Conservation (phyloP, 2,797 vertebrate genomes). For the Chelmon rostratus region DNA sequence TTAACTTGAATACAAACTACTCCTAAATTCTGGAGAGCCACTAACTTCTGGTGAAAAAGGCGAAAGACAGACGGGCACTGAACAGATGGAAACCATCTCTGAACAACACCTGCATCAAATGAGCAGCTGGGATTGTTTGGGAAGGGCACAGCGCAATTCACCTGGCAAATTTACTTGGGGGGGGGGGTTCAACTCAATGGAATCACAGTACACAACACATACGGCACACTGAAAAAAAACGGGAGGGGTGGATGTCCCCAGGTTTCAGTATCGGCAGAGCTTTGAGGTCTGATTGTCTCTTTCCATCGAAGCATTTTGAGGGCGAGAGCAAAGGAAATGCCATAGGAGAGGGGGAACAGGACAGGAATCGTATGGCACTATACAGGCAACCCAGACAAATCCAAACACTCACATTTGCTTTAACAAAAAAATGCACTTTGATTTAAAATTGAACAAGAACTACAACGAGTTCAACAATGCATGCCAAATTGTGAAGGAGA, state of each 20-base stretch:
- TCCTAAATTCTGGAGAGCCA: slow-evolving; percentile 48
- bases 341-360: background rate
- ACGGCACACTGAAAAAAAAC: slow-evolving; percentile 36
- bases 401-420: slow-evolving; percentile 31
- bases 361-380: slow-evolving; percentile 74
- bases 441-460: slow-evolving; percentile 43
- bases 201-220: slow-evolving; percentile 55
- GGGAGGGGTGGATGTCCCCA: slow-evolving; percentile 4
- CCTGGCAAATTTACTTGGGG: slow-evolving; percentile 34
- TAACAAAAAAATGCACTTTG: slow-evolving; percentile 63
- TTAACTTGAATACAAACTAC: slow-evolving; percentile 57
- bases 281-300: slow-evolving; percentile 82
- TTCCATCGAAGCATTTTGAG: slow-evolving; percentile 46
- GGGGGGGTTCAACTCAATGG: slow-evolving; percentile 16
- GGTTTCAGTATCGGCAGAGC: slow-evolving; percentile 59
- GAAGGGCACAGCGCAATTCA: slow-evolving; percentile 43
- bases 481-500: slow-evolving; percentile 41
- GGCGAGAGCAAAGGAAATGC: slow-evolving; percentile 14
- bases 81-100: slow-evolving; percentile 18
- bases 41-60: slow-evolving; percentile 9
- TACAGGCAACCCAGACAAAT: slow-evolving; percentile 62
- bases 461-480: slow-evolving; percentile 19
- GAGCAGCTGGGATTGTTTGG: slow-evolving; percentile 36
- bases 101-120: slow-evolving; percentile 16
- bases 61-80: slow-evolving; percentile 11